Percentiles rank a stretch among this genome's conserved stretches.
phyloP scores from a whole-genome alignment of 2,888 invertebrate species.

The Acanthosoma haemorrhoidale region DNA sequence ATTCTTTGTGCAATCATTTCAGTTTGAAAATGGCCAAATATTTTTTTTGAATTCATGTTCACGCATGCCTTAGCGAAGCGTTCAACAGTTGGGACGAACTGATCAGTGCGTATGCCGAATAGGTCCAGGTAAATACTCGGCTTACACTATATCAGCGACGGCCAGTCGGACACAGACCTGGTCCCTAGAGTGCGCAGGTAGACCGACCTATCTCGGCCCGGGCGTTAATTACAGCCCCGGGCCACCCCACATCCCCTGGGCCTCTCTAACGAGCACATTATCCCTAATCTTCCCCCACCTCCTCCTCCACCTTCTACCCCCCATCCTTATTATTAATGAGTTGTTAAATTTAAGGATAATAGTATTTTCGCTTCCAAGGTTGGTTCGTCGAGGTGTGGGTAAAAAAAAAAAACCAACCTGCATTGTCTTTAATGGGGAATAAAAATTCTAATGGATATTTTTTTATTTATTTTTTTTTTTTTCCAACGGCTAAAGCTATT shows the following conservation, averaged over 20 bases:
- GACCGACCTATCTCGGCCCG: background rate
- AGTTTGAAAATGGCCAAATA: too few species aligned
- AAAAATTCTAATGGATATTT: background rate
- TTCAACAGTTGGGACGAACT: too few species aligned
- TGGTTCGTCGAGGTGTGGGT: background rate
- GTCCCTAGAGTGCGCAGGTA: background rate
- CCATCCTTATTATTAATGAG: slow-evolving; percentile 21
- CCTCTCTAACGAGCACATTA: slow-evolving; percentile 19
- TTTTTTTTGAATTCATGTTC: too few species aligned
- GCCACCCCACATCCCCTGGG: background rate
- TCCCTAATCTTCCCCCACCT: slow-evolving; percentile 12
- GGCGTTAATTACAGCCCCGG: slow-evolving; percentile 11
- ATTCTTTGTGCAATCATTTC: too few species aligned
- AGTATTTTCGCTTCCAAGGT: background rate
- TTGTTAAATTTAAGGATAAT: slow-evolving; percentile 6
- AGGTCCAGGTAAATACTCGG: too few species aligned
- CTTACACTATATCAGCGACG: too few species aligned
- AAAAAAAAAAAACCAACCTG: background rate
- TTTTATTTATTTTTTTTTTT: too few species aligned
- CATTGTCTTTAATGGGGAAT: slow-evolving; percentile 17
- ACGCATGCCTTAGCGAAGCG: too few species aligned
- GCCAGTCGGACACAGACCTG: too few species aligned
- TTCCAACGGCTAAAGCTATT: too few species aligned
- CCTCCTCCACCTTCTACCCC: too few species aligned
- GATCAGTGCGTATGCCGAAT: too few species aligned